Evolutionary conservation across 1,140 invertebrate species (phyloP).

Genomic region (Carcinoscorpius rotundicauda): DNA sequence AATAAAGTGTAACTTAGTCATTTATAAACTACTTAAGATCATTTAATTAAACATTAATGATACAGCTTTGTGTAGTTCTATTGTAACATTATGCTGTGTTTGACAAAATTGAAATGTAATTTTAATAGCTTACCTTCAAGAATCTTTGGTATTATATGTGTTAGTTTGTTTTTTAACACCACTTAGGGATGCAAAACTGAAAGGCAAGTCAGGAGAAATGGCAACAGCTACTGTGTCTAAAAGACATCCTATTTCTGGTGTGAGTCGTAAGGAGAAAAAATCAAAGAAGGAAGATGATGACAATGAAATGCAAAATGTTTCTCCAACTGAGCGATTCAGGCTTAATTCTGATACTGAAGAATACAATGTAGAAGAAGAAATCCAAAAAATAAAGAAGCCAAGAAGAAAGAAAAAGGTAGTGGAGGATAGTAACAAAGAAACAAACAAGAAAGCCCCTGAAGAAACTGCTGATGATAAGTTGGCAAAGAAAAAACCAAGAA

Average conservation of each 20-base stretch:
- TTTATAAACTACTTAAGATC: no score
- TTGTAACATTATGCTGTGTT: no score
- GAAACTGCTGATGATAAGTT: constrained; percentile 6
- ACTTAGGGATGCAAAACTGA: not conserved
- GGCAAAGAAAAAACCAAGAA: not conserved
- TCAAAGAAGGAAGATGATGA: no score
- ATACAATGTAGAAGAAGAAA: constrained; percentile 1
- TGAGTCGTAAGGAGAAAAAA: no score
- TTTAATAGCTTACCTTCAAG: not conserved
- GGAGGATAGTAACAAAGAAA: constrained; percentile 17
- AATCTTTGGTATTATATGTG: not conserved
- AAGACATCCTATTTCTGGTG: constrained; percentile 30
- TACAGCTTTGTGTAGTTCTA: no score
- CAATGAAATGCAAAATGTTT: no score
- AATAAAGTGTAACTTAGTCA: no score
- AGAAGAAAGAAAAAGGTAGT: constrained; percentile 12
- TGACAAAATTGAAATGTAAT: no score
- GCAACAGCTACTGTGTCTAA: constrained; percentile 28
- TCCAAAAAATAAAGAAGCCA: constrained; percentile 11
- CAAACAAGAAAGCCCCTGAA: constrained; percentile 16
- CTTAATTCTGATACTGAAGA: no score
- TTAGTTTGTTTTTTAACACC: no score
- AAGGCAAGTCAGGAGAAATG: constrained; percentile 5
- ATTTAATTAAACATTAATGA: no score
- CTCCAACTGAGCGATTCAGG: no score